Conservation (phyloP, 2,888 invertebrate genomes). For the Torymus aiolomorphi region DNA sequence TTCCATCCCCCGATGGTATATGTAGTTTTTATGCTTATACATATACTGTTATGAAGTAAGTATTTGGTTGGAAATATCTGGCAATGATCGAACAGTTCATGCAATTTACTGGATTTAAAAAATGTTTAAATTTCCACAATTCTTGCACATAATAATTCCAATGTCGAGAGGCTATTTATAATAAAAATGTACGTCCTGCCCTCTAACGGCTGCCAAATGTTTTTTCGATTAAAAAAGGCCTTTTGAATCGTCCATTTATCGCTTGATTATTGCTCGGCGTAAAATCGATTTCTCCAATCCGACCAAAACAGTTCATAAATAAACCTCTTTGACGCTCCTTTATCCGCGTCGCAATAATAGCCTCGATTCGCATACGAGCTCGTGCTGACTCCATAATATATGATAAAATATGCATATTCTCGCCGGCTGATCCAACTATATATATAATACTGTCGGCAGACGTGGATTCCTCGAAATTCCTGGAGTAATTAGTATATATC, state of each 20-base stretch:
- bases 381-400: conserved; percentile 9
- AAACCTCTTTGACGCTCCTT: not conserved
- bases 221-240: not conserved
- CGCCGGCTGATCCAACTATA: conserved; percentile 17
- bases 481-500: conserved; percentile 1
- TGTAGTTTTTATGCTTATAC: no score
- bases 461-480: conserved; percentile 31
- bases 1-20: no score
- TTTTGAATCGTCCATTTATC: conserved; percentile 1
- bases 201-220: not conserved
- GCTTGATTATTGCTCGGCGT: conserved; percentile 11
- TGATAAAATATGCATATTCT: conserved; percentile 45
- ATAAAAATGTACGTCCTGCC: no score
- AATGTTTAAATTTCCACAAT: no score
- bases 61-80: no score
- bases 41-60: no score
- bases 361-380: conserved; percentile 32
- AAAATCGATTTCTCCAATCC: not conserved
- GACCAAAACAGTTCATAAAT: conserved; percentile 25
- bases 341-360: conserved; percentile 32
- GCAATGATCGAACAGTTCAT: no score
- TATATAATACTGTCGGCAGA: conserved; percentile 8
- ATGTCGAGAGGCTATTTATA: no score
- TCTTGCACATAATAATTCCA: no score
- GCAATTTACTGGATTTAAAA: no score